Percentiles rank a stretch among this genome's conserved stretches.
Evolutionary conservation across 2,797 vertebrate species (phyloP).

Genomic region (Chelmon rostratus): DNA sequence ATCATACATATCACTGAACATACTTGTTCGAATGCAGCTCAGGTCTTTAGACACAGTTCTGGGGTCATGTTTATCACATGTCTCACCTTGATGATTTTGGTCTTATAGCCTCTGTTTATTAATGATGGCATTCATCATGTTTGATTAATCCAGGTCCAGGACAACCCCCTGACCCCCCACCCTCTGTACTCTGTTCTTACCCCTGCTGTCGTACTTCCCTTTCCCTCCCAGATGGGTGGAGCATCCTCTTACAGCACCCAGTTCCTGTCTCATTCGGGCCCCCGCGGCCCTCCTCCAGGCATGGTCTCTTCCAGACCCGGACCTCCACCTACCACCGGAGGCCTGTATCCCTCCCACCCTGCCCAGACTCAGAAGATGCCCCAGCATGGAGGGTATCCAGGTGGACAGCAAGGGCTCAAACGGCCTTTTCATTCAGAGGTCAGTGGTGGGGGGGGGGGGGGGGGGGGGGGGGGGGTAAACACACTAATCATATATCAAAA

Average conservation of each 20-base stretch:
- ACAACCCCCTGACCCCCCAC: background rate
- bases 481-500: too few relatives aligned
- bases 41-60: too few relatives aligned
- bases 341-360: conserved; percentile 86
- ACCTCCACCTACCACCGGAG: conserved; percentile 75
- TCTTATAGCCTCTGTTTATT: too few relatives aligned
- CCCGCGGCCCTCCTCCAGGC: conserved; percentile 87
- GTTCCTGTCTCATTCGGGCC: conserved; percentile 91
- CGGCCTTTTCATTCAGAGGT: conserved; percentile 92
- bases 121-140: too few relatives aligned
- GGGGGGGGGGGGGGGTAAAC: too few relatives aligned
- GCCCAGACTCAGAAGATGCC: conserved; percentile 89
- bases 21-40: too few relatives aligned
- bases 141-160: too few relatives aligned
- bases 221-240: conserved; percentile 89
- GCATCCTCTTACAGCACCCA: conserved; percentile 93
- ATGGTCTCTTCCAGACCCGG: conserved; percentile 88
- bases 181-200: background rate
- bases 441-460: conserved; percentile 40
- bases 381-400: conserved; percentile 88
- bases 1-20: too few relatives aligned
- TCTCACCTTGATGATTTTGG: too few relatives aligned
- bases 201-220: conserved; percentile 30
- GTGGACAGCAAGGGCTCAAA: conserved; percentile 90
- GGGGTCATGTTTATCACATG: too few relatives aligned